A percentile compares a stretch with the other conserved stretches of the same genome.
Conservation (phyloP, 2,113 vertebrate genomes). For the Macquaria ambigua region DNA sequence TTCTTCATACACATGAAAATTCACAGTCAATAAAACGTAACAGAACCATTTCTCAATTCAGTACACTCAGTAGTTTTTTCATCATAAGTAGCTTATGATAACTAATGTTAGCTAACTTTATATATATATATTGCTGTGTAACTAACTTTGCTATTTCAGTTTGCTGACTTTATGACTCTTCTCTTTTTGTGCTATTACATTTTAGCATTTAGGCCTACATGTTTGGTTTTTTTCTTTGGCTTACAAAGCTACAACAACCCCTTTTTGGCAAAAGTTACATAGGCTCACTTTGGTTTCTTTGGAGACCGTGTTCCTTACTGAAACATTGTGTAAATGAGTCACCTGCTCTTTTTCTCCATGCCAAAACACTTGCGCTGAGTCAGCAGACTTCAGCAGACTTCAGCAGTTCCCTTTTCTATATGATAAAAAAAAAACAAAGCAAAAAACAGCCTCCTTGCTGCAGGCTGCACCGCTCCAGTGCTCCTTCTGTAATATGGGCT, state of each 20-base stretch:
- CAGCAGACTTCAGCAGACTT: conserved; percentile 47
- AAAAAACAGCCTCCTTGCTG: conserved; percentile 7
- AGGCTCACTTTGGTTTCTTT: neutral
- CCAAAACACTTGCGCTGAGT: conserved; percentile 29
- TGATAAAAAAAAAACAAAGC: neutral
- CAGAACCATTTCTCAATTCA: neutral
- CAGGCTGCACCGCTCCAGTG: conserved; percentile 5
- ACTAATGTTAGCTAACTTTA: neutral
- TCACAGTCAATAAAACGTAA: neutral
- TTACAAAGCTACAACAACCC: too few species aligned
- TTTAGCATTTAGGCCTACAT: neutral
- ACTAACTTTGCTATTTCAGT: too few species aligned
- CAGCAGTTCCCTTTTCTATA: neutral
- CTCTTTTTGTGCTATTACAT: neutral
- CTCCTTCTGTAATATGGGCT: neutral
- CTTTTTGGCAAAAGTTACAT: neutral
- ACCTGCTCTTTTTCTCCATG: conserved; percentile 15
- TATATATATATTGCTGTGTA: too few species aligned
- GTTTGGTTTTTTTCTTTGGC: too few species aligned
- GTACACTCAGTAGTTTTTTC: neutral
- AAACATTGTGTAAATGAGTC: conserved; percentile 29
- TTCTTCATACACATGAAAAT: neutral
- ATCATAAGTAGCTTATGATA: neutral
- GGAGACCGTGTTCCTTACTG: neutral
- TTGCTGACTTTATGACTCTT: neutral